Conservation (phyloP, 1,140 invertebrate genomes). For the Pogonus chalceus region DNA sequence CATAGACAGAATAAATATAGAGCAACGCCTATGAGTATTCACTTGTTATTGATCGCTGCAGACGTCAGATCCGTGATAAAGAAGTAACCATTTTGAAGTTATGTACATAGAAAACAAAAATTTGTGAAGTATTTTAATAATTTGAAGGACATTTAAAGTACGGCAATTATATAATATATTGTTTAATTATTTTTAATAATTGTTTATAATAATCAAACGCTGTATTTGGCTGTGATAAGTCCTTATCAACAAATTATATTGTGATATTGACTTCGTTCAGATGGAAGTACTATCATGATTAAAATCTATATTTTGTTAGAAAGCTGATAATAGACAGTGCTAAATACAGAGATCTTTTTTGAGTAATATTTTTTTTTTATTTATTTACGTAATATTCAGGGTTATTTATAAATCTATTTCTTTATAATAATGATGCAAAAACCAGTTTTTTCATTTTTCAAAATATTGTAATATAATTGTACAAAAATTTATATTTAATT, state of each 20-base stretch:
- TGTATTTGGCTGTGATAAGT: constrained; percentile 38
- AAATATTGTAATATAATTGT: not conserved
- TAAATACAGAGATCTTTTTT: not conserved
- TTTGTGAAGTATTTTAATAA: not conserved
- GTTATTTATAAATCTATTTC: not conserved
- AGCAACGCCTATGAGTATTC: too few relatives aligned
- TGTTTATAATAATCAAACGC: constrained; percentile 14
- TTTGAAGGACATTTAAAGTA: not conserved
- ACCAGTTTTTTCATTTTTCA: not conserved
- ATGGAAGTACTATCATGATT: constrained; percentile 39
- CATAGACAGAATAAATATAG: too few relatives aligned
- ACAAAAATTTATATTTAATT: too few relatives aligned
- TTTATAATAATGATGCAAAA: not conserved
- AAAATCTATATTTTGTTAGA: constrained; percentile 17
- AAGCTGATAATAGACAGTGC: not conserved
- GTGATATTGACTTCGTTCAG: constrained; percentile 40
- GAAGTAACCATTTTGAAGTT: not conserved
- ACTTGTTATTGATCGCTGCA: too few relatives aligned
- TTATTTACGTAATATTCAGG: not conserved
- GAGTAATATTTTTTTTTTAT: not conserved
- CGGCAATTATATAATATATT: not conserved
- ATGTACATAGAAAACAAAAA: not conserved
- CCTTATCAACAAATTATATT: constrained; percentile 35
- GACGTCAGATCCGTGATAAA: too few relatives aligned
- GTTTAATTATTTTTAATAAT: not conserved